phyloP scores from a whole-genome alignment of 37 sponge, comb jelly and placozoan species.

The Aplysina aerophoba region DNA sequence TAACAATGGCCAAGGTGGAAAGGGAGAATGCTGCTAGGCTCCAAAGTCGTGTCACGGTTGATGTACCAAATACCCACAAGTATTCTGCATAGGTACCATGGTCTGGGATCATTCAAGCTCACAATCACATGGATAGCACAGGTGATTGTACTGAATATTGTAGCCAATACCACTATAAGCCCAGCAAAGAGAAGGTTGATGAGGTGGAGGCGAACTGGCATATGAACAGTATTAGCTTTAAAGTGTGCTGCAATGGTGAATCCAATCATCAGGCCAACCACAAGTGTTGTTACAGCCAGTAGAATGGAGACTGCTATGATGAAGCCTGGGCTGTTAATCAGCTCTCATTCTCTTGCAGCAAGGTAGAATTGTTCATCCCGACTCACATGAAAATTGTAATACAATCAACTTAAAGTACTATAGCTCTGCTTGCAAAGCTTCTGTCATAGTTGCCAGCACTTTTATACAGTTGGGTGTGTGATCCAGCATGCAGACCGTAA shows the following conservation, averaged over 20 bases:
- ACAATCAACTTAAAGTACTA: too few species aligned
- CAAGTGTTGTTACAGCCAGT: too few species aligned
- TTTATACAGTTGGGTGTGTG: too few species aligned
- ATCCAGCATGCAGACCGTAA: too few species aligned
- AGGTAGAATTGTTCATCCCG: too few species aligned
- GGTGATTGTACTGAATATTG: background rate
- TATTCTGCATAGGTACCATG: background rate
- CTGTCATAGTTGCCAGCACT: too few species aligned
- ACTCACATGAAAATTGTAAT: too few species aligned
- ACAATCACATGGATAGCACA: background rate
- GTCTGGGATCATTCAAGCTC: background rate
- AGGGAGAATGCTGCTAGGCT: background rate
- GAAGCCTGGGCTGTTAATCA: too few species aligned
- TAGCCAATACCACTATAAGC: background rate
- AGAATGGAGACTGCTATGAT: too few species aligned
- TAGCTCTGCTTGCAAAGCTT: too few species aligned
- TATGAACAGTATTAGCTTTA: background rate
- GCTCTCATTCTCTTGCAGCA: too few species aligned
- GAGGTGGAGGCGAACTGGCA: background rate
- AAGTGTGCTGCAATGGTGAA: background rate
- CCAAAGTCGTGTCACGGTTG: background rate
- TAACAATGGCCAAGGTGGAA: background rate
- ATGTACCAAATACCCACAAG: background rate
- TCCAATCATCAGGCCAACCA: background rate
- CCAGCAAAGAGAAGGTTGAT: conserved; percentile 7